Base-by-base conservation (phyloP, 2,113 vertebrate genomes). In the Aythya baeri region DNA sequence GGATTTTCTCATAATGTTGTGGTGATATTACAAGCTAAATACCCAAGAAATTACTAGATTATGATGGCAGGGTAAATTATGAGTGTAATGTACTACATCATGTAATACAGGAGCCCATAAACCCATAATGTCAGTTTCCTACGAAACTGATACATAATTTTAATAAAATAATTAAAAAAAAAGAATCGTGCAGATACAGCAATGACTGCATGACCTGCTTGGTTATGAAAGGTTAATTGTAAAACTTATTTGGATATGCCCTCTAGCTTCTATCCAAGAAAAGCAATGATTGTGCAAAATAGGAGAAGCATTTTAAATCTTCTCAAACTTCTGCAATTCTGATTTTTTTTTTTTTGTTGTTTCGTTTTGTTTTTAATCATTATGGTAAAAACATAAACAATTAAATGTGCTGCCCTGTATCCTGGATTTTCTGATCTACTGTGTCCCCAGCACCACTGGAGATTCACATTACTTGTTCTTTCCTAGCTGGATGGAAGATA, bases 11-110 rank as follows among this genome's bases (percentile, higher is more conserved):
- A 46, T 41, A 66, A 55, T 7, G 6, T 62, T 72, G 49, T 7
- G 16, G 74, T 22, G n/a, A 91, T 84, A 84, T 74, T 71, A 71
- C 43, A 76, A 91, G 32, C 25, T 88, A 83, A 94, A 94, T 71
- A 75, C 21, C 34, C 63, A 91, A 78, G 75, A 94, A 87, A 58
- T 55, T 75, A 90, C 32, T 52, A 82, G 75, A 94, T 75, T 63
- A 70, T 32, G 57, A 85, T 83, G 41, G 11, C 10, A 83, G 32
- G 21, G 6, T 59, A 89, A 88, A 13, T 86, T 75, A 80, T 16
- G 36, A 84, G 76, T 67, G 36, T n/a, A 34, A 62, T 80, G 61
- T 46, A 43, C 36, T 74, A 82, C 52, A 26, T 31, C 88, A 63
- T 13, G 6, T 68, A 84, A 83, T 50, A 67, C 25, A 83, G 58